Base-by-base conservation (phyloP, 1,140 invertebrate genomes). In the Orussus abietinus region DNA sequence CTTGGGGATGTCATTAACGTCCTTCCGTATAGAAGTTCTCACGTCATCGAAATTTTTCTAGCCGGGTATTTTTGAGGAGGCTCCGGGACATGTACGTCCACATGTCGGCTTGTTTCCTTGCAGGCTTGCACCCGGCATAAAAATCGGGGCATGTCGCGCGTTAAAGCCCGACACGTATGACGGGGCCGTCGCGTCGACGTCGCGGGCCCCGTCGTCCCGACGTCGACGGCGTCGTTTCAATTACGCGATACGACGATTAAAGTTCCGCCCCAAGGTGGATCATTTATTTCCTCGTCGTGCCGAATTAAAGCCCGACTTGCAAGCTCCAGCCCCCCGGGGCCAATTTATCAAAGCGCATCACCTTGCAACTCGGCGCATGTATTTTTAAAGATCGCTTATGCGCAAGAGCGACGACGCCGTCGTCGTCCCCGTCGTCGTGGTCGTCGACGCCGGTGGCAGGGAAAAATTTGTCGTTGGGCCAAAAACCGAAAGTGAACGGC, bases 321-420 rank as follows among this genome's bases (percentile, higher is more conserved):
- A 41, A 36, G 17, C 32, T 18, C 25, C 38, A 11, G 15, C 19
- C 25, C 17, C 21, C 17, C 21, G 31, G 9, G 36, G 12, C 42
- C 31, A 42, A 49, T 49, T 49, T 45, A 49, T 49, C 47, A 49
- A 49, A 49, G 42, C 10, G 45, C 45, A 47, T 47, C 45, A 41
- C 45, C 33, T 41, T 41, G n/a, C 31, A 25, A 26, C 34, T 20
- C 15, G 7, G 15, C 2, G 21, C 22, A 26, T 35, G 33, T 46
- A 46, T 47, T 47, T 42, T 42, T 47, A 42, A 47, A 42, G 36
- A 21, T 30, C 17, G 20, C 18, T 32, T 20, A 6, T 20, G 25
- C 21, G 1, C 3, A 5, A 38, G 51, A 50, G 13, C 25, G 18
- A 38, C 45, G 49, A 51, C 18, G 35, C 15, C 14, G 5, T 19